Percentiles rank a stretch among this genome's conserved stretches.
These are phyloP conservation scores for Hippocampus abdominalis DNA, from an alignment of 2,113 vertebrate genomes.

Conservation along the genomic window DNA sequence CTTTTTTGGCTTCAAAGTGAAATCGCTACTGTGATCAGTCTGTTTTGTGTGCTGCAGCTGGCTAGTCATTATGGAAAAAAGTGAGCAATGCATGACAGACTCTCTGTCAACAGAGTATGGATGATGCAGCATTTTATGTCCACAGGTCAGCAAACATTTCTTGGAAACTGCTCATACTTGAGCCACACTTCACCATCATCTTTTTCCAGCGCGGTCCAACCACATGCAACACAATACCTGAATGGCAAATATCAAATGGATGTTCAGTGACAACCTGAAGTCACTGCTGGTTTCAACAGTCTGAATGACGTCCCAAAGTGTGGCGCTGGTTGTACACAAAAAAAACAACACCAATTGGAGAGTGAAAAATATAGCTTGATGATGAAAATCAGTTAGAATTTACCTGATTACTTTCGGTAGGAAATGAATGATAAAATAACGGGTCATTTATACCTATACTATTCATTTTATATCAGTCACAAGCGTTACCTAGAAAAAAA, in stretches of 20 bases:
- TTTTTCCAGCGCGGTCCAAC: constrained; percentile 4
- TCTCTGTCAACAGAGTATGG: constrained; percentile 50
- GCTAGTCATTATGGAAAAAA: constrained; percentile 40
- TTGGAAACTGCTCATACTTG: constrained; percentile 31
- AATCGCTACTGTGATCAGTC: constrained; percentile 46
- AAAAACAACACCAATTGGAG: too few species aligned
- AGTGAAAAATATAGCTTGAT: too few species aligned
- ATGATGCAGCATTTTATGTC: constrained; percentile 22
- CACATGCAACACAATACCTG: constrained; percentile 25
- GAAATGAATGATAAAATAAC: too few species aligned
- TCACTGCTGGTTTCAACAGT: constrained; percentile 8
- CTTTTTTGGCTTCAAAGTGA: constrained; percentile 4
- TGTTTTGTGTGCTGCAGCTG: constrained; percentile 43
- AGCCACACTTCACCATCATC: constrained; percentile 7
- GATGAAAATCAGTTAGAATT: too few species aligned
- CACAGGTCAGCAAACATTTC: constrained; percentile 23
- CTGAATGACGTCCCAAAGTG: constrained; percentile 18
- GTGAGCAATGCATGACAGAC: constrained; percentile 43
- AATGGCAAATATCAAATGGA: constrained; percentile 11
- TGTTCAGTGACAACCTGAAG: constrained; percentile 17
- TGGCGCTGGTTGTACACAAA: background rate
- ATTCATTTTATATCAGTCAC: too few species aligned
- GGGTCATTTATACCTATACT: too few species aligned
- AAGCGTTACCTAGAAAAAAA: too few species aligned
- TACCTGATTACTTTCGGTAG: too few species aligned